Evolutionary conservation across 2,113 vertebrate genomes (phyloP).

Genomic region (Lynx canadensis): DNA sequence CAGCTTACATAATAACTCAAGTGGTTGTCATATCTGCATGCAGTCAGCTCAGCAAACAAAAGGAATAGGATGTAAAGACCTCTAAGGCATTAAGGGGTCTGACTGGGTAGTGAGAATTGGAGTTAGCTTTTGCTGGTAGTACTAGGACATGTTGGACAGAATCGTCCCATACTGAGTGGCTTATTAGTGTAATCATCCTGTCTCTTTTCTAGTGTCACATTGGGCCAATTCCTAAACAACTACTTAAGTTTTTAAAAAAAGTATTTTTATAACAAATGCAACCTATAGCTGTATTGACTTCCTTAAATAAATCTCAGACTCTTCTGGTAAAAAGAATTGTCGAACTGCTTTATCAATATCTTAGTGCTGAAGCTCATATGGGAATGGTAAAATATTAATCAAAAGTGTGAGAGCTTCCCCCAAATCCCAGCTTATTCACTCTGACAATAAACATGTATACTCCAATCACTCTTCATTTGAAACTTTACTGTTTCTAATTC

Average conservation of each 20-base stretch:
- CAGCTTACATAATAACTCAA: background rate
- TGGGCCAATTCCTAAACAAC: background rate
- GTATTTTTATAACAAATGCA: background rate
- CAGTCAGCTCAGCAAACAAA: background rate
- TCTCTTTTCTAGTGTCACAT: background rate
- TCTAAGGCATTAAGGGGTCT: background rate
- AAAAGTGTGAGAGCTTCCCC: background rate
- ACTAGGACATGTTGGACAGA: accelerated
- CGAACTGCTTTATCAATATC: background rate
- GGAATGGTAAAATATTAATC: background rate
- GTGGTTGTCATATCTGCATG: background rate
- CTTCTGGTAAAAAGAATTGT: background rate
- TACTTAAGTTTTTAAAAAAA: background rate
- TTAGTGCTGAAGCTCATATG: background rate
- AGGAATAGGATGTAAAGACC: background rate
- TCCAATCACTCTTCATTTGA: background rate
- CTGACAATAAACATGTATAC: background rate
- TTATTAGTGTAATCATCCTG: background rate
- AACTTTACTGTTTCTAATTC: background rate
- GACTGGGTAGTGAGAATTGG: background rate
- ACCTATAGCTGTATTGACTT: background rate
- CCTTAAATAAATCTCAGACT: background rate
- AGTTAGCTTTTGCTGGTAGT: background rate
- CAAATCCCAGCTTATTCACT: background rate
- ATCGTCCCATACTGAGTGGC: accelerated